Conservation (phyloP, 2,113 vertebrate genomes). For the Perca schrenkii region DNA sequence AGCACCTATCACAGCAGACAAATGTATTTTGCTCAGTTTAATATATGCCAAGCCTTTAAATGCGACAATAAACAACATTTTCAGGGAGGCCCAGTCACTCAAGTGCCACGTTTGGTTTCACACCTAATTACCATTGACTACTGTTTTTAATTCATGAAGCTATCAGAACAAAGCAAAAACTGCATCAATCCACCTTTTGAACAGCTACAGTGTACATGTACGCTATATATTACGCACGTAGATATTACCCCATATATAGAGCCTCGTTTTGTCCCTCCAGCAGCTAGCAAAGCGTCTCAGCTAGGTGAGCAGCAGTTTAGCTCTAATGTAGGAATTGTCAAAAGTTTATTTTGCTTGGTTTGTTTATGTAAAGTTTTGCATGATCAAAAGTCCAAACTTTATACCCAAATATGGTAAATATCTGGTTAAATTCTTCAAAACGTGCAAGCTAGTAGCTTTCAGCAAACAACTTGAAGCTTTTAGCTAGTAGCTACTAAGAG, state of each 20-base stretch:
- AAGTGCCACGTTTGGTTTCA: neutral
- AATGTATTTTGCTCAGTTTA: neutral
- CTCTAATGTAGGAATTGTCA: too few species aligned
- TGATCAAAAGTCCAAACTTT: neutral
- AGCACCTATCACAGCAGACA: neutral
- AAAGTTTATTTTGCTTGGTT: neutral
- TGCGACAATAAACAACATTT: neutral
- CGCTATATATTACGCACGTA: neutral
- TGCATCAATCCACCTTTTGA: neutral
- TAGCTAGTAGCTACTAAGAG: neutral
- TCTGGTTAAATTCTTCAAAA: neutral
- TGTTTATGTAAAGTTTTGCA: neutral
- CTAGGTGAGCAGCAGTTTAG: neutral
- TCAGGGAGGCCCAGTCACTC: neutral
- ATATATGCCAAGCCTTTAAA: neutral
- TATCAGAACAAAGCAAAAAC: neutral
- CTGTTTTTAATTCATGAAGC: neutral
- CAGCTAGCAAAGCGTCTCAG: neutral
- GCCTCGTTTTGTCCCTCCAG: neutral
- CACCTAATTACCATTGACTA: neutral
- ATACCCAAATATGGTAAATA: neutral
- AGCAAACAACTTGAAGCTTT: neutral
- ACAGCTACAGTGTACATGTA: too few species aligned
- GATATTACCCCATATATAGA: neutral
- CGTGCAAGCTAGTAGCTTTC: neutral